Evolutionary conservation across 2,888 invertebrate species (phyloP).

Genomic region (Deilephila elpenor): DNA sequence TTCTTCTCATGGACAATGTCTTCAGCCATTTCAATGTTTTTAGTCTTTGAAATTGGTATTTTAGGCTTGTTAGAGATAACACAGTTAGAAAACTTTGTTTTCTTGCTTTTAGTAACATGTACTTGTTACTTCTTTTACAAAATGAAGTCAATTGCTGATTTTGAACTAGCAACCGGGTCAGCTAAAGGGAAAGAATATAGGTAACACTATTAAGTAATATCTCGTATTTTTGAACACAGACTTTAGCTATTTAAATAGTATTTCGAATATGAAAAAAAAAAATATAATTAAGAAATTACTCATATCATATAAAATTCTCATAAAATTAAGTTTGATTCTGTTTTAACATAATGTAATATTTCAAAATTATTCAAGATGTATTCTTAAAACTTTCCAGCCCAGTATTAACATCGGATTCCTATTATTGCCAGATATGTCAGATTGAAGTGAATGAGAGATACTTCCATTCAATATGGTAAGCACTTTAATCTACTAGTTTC

Average conservation of each 20-base stretch:
- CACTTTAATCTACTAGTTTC: constrained; percentile 29
- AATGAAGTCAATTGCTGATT: constrained; percentile 74
- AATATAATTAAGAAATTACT: too few relatives aligned
- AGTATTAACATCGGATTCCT: constrained; percentile 87
- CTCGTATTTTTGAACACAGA: background rate
- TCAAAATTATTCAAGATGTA: background rate
- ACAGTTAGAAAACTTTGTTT: constrained; percentile 73
- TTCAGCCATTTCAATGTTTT: constrained; percentile 86
- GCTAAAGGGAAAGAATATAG: constrained; percentile 79
- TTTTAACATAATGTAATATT: background rate
- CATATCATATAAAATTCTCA: background rate
- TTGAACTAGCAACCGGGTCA: constrained; percentile 71
- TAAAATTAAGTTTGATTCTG: constrained; percentile 1
- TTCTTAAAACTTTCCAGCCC: constrained; percentile 63
- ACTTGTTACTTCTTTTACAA: constrained; percentile 76
- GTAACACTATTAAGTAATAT: constrained; percentile 47
- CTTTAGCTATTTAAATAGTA: background rate
- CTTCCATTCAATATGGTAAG: constrained; percentile 92
- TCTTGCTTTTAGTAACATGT: constrained; percentile 64
- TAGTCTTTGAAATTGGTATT: constrained; percentile 89
- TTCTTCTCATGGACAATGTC: constrained; percentile 90
- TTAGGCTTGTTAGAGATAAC: constrained; percentile 89
- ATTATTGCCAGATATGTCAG: constrained; percentile 93
- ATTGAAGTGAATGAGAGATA: constrained; percentile 91
- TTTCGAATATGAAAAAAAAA: background rate